These are phyloP conservation scores for Brachyrhaphis roseni DNA, from an alignment of 2,797 vertebrate species.

Conservation along the genomic window DNA sequence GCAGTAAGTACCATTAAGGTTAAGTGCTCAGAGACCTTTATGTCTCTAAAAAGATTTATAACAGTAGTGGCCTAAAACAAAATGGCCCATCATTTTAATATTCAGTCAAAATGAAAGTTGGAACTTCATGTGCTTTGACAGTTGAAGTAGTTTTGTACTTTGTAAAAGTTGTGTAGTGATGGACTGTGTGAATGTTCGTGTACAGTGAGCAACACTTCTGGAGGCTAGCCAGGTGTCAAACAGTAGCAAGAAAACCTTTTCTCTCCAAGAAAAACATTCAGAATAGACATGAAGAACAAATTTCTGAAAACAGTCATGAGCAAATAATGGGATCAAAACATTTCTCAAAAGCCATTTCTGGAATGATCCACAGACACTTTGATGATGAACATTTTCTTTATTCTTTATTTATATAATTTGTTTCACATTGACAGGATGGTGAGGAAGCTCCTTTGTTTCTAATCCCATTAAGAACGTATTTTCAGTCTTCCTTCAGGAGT, in stretches of 20 bases:
- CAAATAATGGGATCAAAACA: neutral
- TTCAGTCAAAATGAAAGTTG: neutral
- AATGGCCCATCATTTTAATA: neutral
- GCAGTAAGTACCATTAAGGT: constrained; percentile 77
- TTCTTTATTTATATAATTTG: neutral
- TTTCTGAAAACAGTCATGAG: neutral
- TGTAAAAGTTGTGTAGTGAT: neutral
- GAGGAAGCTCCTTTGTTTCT: neutral
- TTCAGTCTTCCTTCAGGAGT: neutral
- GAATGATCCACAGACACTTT: neutral
- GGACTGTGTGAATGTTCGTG: neutral
- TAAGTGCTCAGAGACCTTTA: neutral
- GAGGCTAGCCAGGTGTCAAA: neutral
- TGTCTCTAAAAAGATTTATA: neutral
- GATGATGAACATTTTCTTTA: neutral
- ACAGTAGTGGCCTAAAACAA: neutral
- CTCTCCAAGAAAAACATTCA: neutral
- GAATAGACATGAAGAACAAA: neutral
- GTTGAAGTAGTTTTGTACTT: neutral
- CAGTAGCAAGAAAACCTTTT: neutral
- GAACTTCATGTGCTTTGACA: neutral
- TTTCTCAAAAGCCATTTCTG: neutral
- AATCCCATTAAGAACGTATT: neutral
- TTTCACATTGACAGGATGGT: neutral
- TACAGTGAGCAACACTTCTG: neutral